Percentiles rank a stretch among this genome's conserved stretches.
These are phyloP conservation scores for Leptatherina wallacei DNA, from an alignment of 2,797 vertebrate genomes.

Conservation along the genomic window DNA sequence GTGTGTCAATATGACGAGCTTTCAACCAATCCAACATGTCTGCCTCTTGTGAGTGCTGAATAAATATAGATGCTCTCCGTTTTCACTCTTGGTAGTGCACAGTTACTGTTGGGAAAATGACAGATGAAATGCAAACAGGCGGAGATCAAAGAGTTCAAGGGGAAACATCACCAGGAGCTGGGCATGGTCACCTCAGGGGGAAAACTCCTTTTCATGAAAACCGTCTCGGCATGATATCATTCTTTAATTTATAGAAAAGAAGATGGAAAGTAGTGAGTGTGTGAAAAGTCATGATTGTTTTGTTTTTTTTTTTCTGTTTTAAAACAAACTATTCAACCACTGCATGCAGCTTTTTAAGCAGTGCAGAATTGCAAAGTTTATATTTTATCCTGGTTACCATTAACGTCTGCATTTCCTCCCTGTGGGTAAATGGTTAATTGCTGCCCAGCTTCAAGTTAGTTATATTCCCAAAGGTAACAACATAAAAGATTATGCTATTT, in stretches of 20 bases:
- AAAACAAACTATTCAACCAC: not conserved
- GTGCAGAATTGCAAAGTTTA: conserved; percentile 6
- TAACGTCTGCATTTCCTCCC: not conserved
- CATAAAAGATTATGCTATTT: conserved; percentile 41
- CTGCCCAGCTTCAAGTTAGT: conserved; percentile 13
- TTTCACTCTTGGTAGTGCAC: conserved; percentile 63
- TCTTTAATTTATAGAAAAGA: not conserved
- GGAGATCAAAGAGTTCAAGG: conserved; percentile 40
- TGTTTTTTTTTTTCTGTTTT: not conserved
- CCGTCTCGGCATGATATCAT: not conserved
- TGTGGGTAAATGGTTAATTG: conserved; percentile 3
- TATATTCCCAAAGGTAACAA: conserved; percentile 14
- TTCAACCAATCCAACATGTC: conserved; percentile 64
- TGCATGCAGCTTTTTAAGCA: not conserved
- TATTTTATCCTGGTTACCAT: conserved; percentile 13
- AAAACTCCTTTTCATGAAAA: not conserved
- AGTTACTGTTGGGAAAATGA: conserved; percentile 44
- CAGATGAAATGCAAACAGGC: conserved; percentile 54
- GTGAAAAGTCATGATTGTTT: no score
- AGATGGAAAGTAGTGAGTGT: not conserved
- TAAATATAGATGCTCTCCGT: conserved; percentile 73
- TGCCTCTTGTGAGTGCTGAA: conserved; percentile 65
- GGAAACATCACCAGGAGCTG: conserved; percentile 1
- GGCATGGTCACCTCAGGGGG: not conserved
- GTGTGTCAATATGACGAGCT: conserved; percentile 81